A percentile compares a stretch with the other conserved stretches of the same genome.
Evolutionary conservation across 2,888 invertebrate genomes (phyloP).

Genomic region (Trichopria drosophilae): DNA sequence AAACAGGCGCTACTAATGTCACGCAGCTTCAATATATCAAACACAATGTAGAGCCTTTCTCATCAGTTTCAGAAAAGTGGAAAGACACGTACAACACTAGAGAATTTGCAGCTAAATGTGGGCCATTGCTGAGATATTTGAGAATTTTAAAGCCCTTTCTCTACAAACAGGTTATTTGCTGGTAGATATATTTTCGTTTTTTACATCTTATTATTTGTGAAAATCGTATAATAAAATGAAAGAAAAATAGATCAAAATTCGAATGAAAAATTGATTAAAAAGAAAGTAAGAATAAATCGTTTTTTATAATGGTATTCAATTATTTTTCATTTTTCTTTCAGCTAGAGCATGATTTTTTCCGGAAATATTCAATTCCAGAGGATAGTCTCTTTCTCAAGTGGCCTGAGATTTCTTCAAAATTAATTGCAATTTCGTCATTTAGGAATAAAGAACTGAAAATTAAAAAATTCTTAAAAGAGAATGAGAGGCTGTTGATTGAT

Average conservation of each 20-base stretch:
- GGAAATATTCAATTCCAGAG: background rate
- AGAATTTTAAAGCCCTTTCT: constrained; percentile 6
- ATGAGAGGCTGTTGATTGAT: background rate
- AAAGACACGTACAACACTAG: constrained; percentile 1
- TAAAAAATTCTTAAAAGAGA: constrained; percentile 4
- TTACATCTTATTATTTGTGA: constrained; percentile 1
- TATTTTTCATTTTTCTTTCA: constrained; percentile 1
- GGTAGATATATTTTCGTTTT: constrained; percentile 1
- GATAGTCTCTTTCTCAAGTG: background rate
- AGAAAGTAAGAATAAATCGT: too few species aligned
- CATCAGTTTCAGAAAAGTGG: background rate
- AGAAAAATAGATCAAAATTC: too few species aligned
- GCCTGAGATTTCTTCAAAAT: constrained; percentile 5
- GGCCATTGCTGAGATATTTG: constrained; percentile 1
- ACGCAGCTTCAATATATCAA: background rate
- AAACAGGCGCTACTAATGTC: too few species aligned
- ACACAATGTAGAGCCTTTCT: background rate
- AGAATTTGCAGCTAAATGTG: background rate
- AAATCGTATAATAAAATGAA: background rate
- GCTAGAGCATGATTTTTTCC: constrained; percentile 1
- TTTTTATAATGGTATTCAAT: too few species aligned
- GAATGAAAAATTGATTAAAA: too few species aligned
- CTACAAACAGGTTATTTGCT: constrained; percentile 2
- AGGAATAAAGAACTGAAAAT: constrained; percentile 1
- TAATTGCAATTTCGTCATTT: background rate